Evolutionary conservation across 2,888 invertebrate species (phyloP).

Genomic region (Laspeyria flexula): DNA sequence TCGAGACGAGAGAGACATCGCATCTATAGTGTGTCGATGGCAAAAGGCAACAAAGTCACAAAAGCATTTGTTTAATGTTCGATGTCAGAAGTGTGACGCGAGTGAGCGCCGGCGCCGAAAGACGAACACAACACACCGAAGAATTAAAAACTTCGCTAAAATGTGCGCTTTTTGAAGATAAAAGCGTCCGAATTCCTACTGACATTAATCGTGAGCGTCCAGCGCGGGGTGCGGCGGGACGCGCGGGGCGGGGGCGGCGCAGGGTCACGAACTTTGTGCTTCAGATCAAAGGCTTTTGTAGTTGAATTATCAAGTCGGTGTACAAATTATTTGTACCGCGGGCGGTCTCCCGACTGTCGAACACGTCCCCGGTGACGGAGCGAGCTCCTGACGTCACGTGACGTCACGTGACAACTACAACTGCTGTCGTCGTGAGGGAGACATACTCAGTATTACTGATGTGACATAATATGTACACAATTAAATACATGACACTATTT

Average conservation of each 20-base stretch:
- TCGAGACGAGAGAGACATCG: too few species aligned
- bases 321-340: conserved; percentile 62
- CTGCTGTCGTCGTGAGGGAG: too few species aligned
- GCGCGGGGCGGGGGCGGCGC: conserved; percentile 9
- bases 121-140: conserved; percentile 9
- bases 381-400: not conserved
- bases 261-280: conserved; percentile 61
- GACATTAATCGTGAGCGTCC: conserved; percentile 45
- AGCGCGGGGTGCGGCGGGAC: not conserved
- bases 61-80: too few species aligned
- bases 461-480: too few species aligned
- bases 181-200: conserved; percentile 51
- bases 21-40: too few species aligned
- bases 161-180: conserved; percentile 57
- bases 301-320: conserved; percentile 66
- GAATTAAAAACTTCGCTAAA: conserved; percentile 40
- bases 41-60: too few species aligned
- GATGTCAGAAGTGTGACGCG: not conserved
- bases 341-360: conserved; percentile 42
- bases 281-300: conserved; percentile 73
- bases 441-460: too few species aligned
- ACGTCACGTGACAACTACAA: too few species aligned
- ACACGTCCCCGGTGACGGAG: conserved; percentile 1
- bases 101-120: conserved; percentile 6
- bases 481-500: too few species aligned